A percentile compares a stretch with the other conserved stretches of the same genome.
Conservation (phyloP, 2,888 invertebrate species). For the Standfussiana lucernea region DNA sequence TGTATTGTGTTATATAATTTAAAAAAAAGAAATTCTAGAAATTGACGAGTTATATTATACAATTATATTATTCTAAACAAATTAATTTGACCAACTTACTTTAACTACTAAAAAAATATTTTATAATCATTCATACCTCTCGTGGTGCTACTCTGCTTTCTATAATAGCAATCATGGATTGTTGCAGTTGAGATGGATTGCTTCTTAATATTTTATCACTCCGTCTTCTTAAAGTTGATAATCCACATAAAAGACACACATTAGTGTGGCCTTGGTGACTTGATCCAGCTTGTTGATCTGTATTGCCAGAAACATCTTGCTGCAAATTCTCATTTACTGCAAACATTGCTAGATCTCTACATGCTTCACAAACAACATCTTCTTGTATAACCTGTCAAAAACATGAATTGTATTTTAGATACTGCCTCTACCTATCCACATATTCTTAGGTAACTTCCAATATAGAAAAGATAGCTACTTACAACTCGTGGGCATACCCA, state of each 20-base stretch:
- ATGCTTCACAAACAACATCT: slow-evolving; percentile 5
- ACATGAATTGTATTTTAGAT: not conserved
- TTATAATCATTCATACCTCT: slow-evolving; percentile 2
- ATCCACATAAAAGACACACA: no score
- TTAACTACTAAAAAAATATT: no score
- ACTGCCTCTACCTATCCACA: no score
- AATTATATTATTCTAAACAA: not conserved
- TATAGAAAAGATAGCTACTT: slow-evolving; percentile 1
- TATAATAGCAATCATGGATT: slow-evolving; percentile 5
- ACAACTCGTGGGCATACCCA: slow-evolving; percentile 2
- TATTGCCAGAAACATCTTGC: not conserved
- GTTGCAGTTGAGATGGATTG: not conserved
- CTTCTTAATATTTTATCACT: not conserved
- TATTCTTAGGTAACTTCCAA: not conserved
- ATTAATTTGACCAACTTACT: no score
- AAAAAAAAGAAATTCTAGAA: no score
- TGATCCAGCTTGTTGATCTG: not conserved
- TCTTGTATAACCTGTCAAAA: slow-evolving; percentile 4
- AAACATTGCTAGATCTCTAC: slow-evolving; percentile 9
- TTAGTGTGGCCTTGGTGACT: not conserved
- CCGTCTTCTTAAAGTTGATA: not conserved
- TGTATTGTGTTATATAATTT: no score
- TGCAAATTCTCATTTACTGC: slow-evolving; percentile 7
- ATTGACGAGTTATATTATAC: not conserved
- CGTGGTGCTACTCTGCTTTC: slow-evolving; percentile 8